Conservation (phyloP, 1,140 invertebrate species). For the roundworm (Caenorhabditis elegans) region WBcel235 BX284604.4:13549501-13550000, state of each 20-base stretch:
- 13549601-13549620: too few species aligned
- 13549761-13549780: constrained; percentile 45
- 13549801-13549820: neutral
- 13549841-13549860: constrained; percentile 44
- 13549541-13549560: too few species aligned
- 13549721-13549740: too few species aligned
- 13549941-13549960: constrained; percentile 32
- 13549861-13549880: constrained; percentile 47
- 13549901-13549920: neutral
- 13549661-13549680: too few species aligned
- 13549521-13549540: too few species aligned
- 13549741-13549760: neutral
- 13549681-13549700: too few species aligned
- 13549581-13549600: too few species aligned
- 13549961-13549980: constrained; percentile 44
- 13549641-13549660: too few species aligned
- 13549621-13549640: too few species aligned
- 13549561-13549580: too few species aligned
- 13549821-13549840: constrained; percentile 42
- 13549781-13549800: constrained; percentile 40
- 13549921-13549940: constrained; percentile 32
- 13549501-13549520: too few species aligned
- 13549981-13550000: constrained; percentile 39
- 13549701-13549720: too few species aligned
- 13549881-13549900: neutral